Conservation (phyloP, 64 coral and sea anemone genomes). For the Hydrozoanthus tunicans region DNA sequence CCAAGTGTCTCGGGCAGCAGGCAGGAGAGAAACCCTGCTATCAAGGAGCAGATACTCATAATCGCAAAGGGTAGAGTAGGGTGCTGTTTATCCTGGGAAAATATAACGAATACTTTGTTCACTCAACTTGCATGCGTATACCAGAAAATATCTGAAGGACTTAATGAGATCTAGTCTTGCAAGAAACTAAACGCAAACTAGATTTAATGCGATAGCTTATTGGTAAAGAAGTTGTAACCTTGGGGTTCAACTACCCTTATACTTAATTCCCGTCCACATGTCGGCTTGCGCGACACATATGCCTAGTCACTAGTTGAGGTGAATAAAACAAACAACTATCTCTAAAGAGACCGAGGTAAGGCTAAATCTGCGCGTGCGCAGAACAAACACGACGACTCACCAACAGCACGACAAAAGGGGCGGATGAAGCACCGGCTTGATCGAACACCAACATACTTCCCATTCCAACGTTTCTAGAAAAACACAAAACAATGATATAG, state of each 20-base stretch:
- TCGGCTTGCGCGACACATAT: too few species aligned
- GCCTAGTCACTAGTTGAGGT: too few species aligned
- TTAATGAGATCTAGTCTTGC: too few species aligned
- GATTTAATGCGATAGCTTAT: too few species aligned
- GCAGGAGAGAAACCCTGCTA: constrained; percentile 53
- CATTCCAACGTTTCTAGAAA: constrained; percentile 76
- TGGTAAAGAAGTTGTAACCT: too few species aligned
- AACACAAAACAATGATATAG: neutral
- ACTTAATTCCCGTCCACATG: too few species aligned
- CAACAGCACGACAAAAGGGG: constrained; percentile 86
- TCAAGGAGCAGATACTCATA: constrained; percentile 65
- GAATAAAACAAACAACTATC: too few species aligned
- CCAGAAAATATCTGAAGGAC: too few species aligned
- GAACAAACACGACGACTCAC: constrained; percentile 45
- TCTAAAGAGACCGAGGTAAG: too few species aligned
- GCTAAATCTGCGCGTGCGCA: too few species aligned
- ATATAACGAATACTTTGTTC: neutral
- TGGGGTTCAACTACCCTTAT: too few species aligned
- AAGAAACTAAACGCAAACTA: too few species aligned
- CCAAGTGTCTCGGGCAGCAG: constrained; percentile 80
- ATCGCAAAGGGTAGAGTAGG: constrained; percentile 71
- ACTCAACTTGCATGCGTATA: neutral
- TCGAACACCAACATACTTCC: constrained; percentile 89
- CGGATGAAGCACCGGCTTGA: constrained; percentile 70
- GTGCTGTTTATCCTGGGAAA: constrained; percentile 54